Conservation (phyloP, 2,888 invertebrate species). For the Xylota segnis region DNA sequence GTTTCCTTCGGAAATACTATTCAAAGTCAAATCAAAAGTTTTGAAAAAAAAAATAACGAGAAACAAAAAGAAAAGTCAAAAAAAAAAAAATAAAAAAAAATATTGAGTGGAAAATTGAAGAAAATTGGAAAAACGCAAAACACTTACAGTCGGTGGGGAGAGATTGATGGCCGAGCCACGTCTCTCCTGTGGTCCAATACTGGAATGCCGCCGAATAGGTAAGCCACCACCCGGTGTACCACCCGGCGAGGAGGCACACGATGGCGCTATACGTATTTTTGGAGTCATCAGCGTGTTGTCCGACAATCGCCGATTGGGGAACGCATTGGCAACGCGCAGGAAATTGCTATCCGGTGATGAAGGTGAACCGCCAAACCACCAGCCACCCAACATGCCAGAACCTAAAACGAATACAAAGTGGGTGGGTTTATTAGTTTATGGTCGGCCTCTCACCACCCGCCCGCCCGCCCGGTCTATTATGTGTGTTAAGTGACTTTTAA, state of each 20-base stretch:
- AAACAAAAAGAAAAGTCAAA: slow-evolving; percentile 12
- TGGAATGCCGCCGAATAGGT: slow-evolving; percentile 94
- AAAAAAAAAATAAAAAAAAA: slow-evolving; percentile 40
- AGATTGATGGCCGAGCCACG: slow-evolving; percentile 93
- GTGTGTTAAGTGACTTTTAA: slow-evolving; percentile 41
- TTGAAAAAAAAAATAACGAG: slow-evolving; percentile 3
- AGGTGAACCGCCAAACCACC: slow-evolving; percentile 94
- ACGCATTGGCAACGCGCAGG: slow-evolving; percentile 92
- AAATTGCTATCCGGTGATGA: slow-evolving; percentile 94
- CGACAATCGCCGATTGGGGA: slow-evolving; percentile 94
- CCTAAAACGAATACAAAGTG: slow-evolving; percentile 81
- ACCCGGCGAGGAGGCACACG: slow-evolving; percentile 93
- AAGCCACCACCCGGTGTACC: slow-evolving; percentile 90
- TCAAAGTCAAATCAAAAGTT: slow-evolving; percentile 4
- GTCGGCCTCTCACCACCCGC: slow-evolving; percentile 36
- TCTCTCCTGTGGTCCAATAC: slow-evolving; percentile 95
- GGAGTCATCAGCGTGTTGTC: slow-evolving; percentile 97
- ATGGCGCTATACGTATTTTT: slow-evolving; percentile 94
- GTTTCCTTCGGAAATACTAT: background rate
- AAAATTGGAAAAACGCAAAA: slow-evolving; percentile 39
- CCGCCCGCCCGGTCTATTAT: slow-evolving; percentile 23
- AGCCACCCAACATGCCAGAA: slow-evolving; percentile 89
- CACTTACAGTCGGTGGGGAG: slow-evolving; percentile 94
- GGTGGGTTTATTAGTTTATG: slow-evolving; percentile 78
- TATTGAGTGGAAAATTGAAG: slow-evolving; percentile 28